phyloP scores from a whole-genome alignment of 2,888 invertebrate genomes.

The Brachyopa scutellaris region DNA sequence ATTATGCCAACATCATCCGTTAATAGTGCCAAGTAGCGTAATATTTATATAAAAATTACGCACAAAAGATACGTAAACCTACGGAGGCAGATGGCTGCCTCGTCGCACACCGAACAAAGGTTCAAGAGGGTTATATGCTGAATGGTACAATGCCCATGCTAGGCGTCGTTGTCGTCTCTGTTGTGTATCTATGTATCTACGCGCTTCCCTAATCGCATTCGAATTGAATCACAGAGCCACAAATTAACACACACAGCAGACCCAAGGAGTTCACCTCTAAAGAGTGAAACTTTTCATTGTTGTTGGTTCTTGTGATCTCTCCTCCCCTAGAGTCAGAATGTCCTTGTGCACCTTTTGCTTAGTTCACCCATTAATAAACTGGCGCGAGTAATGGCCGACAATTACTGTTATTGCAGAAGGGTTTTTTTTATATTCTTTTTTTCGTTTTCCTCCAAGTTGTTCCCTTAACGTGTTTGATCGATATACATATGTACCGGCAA shows the following conservation, averaged over 20 bases:
- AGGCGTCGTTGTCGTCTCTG: constrained; percentile 15
- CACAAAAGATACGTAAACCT: constrained; percentile 45
- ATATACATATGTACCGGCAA: constrained; percentile 70
- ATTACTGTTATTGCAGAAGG: constrained; percentile 72
- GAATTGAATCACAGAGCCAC: constrained; percentile 71
- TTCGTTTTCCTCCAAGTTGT: constrained; percentile 46
- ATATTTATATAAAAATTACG: constrained; percentile 68
- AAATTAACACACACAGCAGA: constrained; percentile 67
- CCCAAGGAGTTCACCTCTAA: constrained; percentile 43
- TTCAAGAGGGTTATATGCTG: constrained; percentile 69
- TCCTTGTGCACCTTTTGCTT: constrained; percentile 67
- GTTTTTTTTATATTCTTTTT: constrained; percentile 36
- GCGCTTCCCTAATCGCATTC: constrained; percentile 71
- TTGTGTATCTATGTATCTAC: constrained; percentile 24
- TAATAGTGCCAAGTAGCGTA: constrained; percentile 68
- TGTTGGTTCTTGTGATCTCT: constrained; percentile 18
- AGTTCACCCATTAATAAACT: constrained; percentile 71
- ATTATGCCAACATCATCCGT: constrained; percentile 70
- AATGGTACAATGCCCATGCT: constrained; percentile 5
- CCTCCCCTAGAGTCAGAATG: constrained; percentile 41
- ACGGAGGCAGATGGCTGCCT: constrained; percentile 60
- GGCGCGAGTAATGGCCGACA: constrained; percentile 73
- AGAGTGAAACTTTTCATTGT: constrained; percentile 36
- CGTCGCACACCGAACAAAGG: constrained; percentile 46
- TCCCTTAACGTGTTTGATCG: constrained; percentile 71